phyloP scores from a whole-genome alignment of 30 jellyfish, hydroid and myxozoan genomes.

The Aurelia sp. region DNA sequence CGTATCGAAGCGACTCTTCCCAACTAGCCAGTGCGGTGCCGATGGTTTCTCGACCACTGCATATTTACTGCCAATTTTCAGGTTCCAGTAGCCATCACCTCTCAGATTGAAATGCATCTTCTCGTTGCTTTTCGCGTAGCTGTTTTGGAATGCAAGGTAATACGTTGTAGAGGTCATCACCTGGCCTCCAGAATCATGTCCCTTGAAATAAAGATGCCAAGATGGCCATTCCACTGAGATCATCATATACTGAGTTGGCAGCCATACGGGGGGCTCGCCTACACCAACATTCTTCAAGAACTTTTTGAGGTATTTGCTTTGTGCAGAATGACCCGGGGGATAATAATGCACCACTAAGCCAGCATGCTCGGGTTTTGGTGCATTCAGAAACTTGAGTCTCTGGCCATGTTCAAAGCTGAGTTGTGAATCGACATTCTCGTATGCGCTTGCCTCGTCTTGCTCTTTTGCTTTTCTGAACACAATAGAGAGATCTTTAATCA shows the following conservation, averaged over 20 bases:
- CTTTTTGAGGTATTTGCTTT: not conserved
- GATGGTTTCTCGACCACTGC: not conserved
- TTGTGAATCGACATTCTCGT: not conserved
- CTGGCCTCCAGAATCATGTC: not conserved
- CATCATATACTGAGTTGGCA: not conserved
- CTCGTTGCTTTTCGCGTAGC: not conserved
- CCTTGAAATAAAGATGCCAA: slow-evolving; percentile 4
- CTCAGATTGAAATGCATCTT: not conserved
- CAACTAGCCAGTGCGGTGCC: not conserved
- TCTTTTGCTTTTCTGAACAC: not conserved
- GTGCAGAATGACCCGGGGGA: slow-evolving; percentile 2
- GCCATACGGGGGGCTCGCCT: not conserved
- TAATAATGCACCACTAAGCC: slow-evolving; percentile 6
- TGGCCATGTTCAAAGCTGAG: not conserved
- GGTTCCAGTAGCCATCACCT: slow-evolving; percentile 2
- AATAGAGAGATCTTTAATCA: not conserved
- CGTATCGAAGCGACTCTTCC: not conserved
- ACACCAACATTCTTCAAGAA: not conserved
- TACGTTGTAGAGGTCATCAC: not conserved
- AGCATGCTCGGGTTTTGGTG: slow-evolving; percentile 20
- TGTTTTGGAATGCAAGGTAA: not conserved
- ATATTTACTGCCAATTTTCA: not conserved
- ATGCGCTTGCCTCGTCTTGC: not conserved
- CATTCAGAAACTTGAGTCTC: not conserved
- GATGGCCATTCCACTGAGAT: slow-evolving; percentile 12